Conservation (phyloP, 2,888 invertebrate species). For the Cephus sareptanus region DNA sequence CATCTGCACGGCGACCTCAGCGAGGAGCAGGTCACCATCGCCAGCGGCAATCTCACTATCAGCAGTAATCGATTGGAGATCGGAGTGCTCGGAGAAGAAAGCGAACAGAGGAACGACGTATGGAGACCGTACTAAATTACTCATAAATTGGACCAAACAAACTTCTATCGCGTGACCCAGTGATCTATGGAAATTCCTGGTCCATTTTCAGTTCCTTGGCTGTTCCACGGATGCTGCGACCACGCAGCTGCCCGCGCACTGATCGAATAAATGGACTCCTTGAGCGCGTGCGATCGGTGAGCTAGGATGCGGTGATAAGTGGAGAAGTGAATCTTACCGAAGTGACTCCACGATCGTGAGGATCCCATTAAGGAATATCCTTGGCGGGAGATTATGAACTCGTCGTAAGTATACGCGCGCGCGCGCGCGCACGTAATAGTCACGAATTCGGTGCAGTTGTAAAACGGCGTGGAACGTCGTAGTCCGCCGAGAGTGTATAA, state of each 20-base stretch:
- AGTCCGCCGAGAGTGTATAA: not conserved
- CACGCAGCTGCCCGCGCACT: not conserved
- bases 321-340: not conserved
- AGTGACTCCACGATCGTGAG: not conserved
- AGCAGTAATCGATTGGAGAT: conserved; percentile 68
- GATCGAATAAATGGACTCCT: not conserved
- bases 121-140: conserved; percentile 80
- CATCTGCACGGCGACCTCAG: conserved; percentile 75
- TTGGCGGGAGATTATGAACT: not conserved
- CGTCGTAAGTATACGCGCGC: not conserved
- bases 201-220: not conserved
- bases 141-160: not conserved
- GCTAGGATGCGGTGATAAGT: not conserved
- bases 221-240: not conserved
- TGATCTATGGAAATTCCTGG: not conserved
- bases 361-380: not conserved
- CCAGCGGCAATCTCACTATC: conserved; percentile 66
- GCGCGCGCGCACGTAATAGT: not conserved
- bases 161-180: not conserved
- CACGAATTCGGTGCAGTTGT: not conserved
- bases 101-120: conserved; percentile 72
- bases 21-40: conserved; percentile 63
- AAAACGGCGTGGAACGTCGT: not conserved
- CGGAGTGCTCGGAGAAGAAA: conserved; percentile 68
- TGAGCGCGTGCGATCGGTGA: not conserved